Evolutionary conservation across 2,113 vertebrate species (phyloP).

Genomic region (western clawed frog (Xenopus tropicalis)): UCB_Xtro_10.0 CM004450.2:103873501-103874000

Average conservation of each 20-base stretch:
- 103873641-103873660: constrained; percentile 79
- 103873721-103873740: constrained; percentile 57
- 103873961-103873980: too few species aligned
- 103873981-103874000: too few species aligned
- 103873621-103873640: constrained; percentile 74
- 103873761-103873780: constrained; percentile 72
- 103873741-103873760: constrained; percentile 57
- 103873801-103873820: constrained; percentile 59
- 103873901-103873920: too few species aligned
- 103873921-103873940: too few species aligned
- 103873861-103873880: constrained; percentile 42
- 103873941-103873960: too few species aligned
- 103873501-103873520: too few species aligned
- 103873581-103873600: constrained; percentile 75
- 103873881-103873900: not conserved
- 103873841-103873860: constrained; percentile 50
- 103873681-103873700: constrained; percentile 59
- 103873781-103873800: constrained; percentile 58
- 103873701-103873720: constrained; percentile 67
- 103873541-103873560: constrained; percentile 76
- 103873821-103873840: constrained; percentile 52
- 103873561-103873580: constrained; percentile 71
- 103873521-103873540: too few species aligned
- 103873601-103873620: constrained; percentile 74
- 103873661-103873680: constrained; percentile 68